Conservation (phyloP, 2,113 vertebrate genomes). For the Acanthisitta chloris region DNA sequence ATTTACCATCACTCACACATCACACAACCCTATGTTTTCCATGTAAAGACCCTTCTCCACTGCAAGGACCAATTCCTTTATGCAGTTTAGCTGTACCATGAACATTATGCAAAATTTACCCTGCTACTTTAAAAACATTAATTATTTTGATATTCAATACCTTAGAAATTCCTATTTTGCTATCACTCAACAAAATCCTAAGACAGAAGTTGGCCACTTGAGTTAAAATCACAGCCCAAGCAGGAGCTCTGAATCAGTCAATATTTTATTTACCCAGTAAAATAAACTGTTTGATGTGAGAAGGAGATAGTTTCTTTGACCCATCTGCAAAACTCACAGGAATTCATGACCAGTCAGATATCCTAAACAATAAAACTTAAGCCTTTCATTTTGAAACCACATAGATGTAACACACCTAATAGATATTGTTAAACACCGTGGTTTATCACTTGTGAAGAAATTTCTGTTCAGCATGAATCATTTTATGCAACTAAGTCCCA, state of each 20-base stretch:
- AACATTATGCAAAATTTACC: background rate
- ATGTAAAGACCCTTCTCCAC: background rate
- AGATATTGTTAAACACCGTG: background rate
- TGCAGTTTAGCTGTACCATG: background rate
- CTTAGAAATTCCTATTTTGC: background rate
- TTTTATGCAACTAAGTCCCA: background rate
- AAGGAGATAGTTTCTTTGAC: background rate
- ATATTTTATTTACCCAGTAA: background rate
- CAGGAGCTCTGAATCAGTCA: background rate
- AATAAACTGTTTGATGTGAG: background rate
- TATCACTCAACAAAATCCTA: background rate
- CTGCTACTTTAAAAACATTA: background rate
- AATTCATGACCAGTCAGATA: background rate
- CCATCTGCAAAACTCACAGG: background rate
- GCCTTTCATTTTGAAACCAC: background rate
- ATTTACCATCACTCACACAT: background rate
- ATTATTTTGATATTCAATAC: background rate
- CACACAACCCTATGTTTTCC: background rate
- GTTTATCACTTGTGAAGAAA: background rate
- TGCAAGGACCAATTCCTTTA: background rate
- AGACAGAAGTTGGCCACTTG: background rate
- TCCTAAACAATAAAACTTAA: background rate
- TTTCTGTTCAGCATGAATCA: background rate
- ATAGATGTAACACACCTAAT: background rate
- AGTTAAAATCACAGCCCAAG: background rate